A percentile compares a stretch with the other conserved stretches of the same genome.
Conservation (phyloP, 2,888 invertebrate genomes). For the Bellardia bayeri region DNA sequence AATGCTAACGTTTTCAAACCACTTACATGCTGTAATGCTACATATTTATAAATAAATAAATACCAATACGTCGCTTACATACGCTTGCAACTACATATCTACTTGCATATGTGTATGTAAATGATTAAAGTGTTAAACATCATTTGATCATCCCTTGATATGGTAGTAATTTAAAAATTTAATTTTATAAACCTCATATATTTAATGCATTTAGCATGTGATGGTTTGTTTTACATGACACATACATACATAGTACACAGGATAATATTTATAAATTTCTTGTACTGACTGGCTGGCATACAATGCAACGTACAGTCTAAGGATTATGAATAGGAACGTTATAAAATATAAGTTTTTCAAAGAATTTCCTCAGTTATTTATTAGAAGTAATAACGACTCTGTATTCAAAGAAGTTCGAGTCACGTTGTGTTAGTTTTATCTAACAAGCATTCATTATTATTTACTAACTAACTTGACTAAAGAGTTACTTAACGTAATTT, state of each 20-base stretch:
- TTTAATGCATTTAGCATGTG: constrained; percentile 38
- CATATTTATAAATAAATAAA: neutral
- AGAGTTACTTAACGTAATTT: no score
- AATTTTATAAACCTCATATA: constrained; percentile 43
- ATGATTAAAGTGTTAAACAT: constrained; percentile 62
- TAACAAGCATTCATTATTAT: no score
- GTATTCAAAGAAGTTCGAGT: no score
- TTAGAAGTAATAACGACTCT: no score
- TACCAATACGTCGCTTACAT: neutral
- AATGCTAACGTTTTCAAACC: neutral
- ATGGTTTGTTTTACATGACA: constrained; percentile 45
- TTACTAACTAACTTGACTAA: no score
- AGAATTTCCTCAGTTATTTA: no score
- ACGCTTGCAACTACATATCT: neutral
- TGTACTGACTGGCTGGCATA: neutral
- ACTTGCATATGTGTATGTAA: neutral
- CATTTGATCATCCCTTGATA: constrained; percentile 64
- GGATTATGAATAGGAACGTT: constrained; percentile 1
- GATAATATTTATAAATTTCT: constrained; percentile 16
- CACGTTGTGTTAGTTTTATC: no score
- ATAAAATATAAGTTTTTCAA: neutral
- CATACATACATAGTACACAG: neutral
- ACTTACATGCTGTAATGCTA: constrained; percentile 2
- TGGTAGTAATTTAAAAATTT: constrained; percentile 58
- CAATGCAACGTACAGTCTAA: constrained; percentile 1